Base-by-base conservation (phyloP, 2,888 invertebrate genomes). In the Lasioglossum lativentre region DNA sequence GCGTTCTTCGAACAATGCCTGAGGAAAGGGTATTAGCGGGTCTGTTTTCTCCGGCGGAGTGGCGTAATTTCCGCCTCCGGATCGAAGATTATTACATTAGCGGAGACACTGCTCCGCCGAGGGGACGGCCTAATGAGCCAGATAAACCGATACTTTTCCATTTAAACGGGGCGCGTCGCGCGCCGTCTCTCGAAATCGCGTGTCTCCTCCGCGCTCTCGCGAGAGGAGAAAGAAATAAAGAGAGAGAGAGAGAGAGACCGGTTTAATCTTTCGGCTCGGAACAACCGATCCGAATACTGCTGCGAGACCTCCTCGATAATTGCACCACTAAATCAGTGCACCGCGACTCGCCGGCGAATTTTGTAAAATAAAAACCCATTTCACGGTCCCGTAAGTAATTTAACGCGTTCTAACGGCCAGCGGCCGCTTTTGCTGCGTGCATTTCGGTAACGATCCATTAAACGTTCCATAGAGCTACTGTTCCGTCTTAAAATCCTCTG, bases 11-110 rank as follows among this genome's bases (percentile, higher is more conserved):
- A 72, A 76, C 52, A 68, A 77, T 70, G 56, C 45, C 40, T 12
- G 66, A 56, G 76, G 71, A 81, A 76, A 77, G 74, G 76, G 73
- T 73, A 77, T 77, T 68, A 59, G 45, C 30, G 19, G 70, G 19
- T 59, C 45, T 56, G 82, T 73, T 77, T 83, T 83, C 76, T 83
- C 68, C 34, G 73, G 34, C 27, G 73, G 74, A 45, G 81, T 27
- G 63, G 63, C 40, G 82, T 77, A 77, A 83, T 83, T 83, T 83
- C 83, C 83, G 77, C 45, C 75, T 45, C 42, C 83, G 83, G 81
- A 76, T 76, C 83, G 77, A 82, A 77, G 59, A 82, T 84, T 82
- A 84, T 84, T 70, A 56, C 74, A 74, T 84, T 84, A 84, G 47
- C 74, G 27, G 38, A 56, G 52, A 81, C 71, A 71, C 40, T 63